These are phyloP conservation scores for Syncerus caffer DNA, from an alignment of 2,797 vertebrate genomes.

Conservation along the genomic window DNA sequence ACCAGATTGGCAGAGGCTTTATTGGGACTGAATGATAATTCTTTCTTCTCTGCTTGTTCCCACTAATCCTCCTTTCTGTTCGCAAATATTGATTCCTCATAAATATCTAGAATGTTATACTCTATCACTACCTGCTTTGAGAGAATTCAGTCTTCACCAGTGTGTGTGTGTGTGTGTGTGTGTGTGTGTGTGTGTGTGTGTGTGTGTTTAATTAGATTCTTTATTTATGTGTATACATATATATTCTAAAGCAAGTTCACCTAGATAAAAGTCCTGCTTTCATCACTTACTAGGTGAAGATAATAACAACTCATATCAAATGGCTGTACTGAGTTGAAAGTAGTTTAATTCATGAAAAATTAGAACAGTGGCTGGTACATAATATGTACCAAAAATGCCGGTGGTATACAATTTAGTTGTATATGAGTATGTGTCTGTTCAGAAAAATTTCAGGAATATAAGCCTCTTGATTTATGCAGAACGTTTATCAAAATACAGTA, in stretches of 20 bases:
- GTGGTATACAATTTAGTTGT: not conserved
- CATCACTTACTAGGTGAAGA: not conserved
- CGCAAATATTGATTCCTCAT: not conserved
- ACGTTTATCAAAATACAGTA: not conserved
- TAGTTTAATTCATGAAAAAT: not conserved
- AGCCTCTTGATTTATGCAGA: conserved; percentile 24
- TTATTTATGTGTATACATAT: not conserved
- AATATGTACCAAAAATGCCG: not conserved
- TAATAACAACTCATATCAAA: not conserved
- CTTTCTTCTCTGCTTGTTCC: not conserved
- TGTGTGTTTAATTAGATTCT: not conserved
- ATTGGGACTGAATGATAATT: not conserved
- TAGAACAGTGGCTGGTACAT: not conserved
- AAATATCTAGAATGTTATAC: not conserved
- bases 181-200: too few relatives aligned
- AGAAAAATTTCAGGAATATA: conserved; percentile 10
- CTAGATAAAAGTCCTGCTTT: not conserved
- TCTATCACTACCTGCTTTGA: not conserved
- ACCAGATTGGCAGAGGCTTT: not conserved
- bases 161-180: not conserved
- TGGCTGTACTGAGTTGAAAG: not conserved
- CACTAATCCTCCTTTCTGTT: not conserved
- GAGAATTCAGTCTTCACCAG: not conserved
- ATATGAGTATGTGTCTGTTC: not conserved
- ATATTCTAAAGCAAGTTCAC: not conserved